Evolutionary conservation across 2,888 invertebrate genomes (phyloP), one percentile per base, ranked within the genome.

Genomic region (Phortica okadai): DNA sequence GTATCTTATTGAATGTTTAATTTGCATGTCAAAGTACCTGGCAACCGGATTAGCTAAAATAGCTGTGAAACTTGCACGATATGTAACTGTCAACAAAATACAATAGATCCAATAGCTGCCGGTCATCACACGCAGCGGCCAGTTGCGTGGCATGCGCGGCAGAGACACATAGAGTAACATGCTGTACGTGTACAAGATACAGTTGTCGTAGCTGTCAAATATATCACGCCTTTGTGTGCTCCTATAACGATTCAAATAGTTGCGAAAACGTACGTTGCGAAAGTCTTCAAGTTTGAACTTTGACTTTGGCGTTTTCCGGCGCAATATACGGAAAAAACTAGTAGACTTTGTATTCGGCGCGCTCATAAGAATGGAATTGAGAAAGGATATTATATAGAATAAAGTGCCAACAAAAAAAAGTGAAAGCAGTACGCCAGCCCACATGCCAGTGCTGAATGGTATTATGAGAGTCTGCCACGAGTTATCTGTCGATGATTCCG

Each of bases 81-180:
- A 97, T 0, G 95, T 94, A 0, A 96, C 96, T 0, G 95, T 95
- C 6, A 97, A 93, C 4, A 97, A 92, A 78, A 96, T 94, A 86
- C 96, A 96, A 89, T 96, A 97, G 1, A 97, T 90, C 96, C 96
- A 97, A 91, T 96, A 97, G 95, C 96, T 97, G 0, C 97, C 97
- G 1, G 96, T 96, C 14, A 97, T 92, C 44, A 97, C 92, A 54
- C 97, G 92, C 62, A 97, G 92, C 0, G 97, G 95, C 96, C 97
- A 97, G 16, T 95, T 95, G 16, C 93, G 93, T 0, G 97, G 96
- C 82, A 96, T 92, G 85, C 93, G 94, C 0, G 97, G 96, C 76
- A 97, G 88, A 0, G 96, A 95, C 42, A 97, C 95, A 80, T 96
- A 94, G 6, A 97, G 92, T 70, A 96, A 90, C 96, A 97, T 97